Percentiles rank a stretch among this genome's conserved stretches.
Evolutionary conservation across 2,113 vertebrate genomes (phyloP).

Genomic region (Calypte anna): DNA sequence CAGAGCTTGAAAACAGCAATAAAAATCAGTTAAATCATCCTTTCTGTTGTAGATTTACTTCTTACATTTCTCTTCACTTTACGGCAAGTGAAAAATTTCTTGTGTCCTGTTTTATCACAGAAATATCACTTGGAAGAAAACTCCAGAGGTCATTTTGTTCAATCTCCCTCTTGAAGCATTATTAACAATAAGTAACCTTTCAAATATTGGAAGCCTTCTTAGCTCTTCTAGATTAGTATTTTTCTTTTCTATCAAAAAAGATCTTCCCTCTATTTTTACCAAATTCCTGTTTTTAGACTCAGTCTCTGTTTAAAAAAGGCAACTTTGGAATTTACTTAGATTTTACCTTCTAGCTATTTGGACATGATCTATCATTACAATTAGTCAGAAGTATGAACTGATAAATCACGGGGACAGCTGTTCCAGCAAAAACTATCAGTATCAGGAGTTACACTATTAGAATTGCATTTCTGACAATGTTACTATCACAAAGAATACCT

Average conservation of each 20-base stretch:
- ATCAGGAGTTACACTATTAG: neutral
- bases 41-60: neutral
- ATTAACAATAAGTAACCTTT: neutral
- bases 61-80: neutral
- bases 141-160: neutral
- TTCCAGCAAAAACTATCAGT: neutral
- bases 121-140: neutral
- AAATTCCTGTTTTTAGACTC: neutral
- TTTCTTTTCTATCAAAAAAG: neutral
- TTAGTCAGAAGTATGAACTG: neutral
- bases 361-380: neutral
- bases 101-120: neutral
- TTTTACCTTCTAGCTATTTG: neutral
- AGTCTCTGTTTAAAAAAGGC: neutral
- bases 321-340: neutral
- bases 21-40: neutral
- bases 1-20: neutral
- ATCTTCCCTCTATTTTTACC: neutral
- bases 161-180: neutral
- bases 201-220: neutral
- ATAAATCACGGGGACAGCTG: neutral
- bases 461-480: neutral
- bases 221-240: neutral
- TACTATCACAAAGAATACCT: neutral
- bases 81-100: neutral